phyloP scores from a whole-genome alignment of 2,797 vertebrate species.

The Benthosema pterotum region DNA sequence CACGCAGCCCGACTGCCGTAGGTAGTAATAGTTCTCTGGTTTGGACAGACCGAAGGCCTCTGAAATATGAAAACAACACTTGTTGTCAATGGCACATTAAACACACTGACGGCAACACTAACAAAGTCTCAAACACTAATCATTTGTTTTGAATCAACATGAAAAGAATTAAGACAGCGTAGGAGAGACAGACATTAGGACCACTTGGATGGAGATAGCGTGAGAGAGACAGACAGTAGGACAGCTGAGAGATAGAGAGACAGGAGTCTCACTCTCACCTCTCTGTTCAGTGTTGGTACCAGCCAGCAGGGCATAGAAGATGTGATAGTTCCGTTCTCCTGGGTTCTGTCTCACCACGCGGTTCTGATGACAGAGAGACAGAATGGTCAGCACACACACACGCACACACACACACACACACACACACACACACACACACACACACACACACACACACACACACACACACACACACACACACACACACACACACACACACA shows the following conservation, averaged over 20 bases:
- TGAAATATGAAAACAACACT: slow-evolving; percentile 56
- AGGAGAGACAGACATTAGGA: too few species aligned
- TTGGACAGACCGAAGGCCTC: slow-evolving; percentile 89
- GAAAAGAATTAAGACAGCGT: too few species aligned
- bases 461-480: slow-evolving; percentile 3
- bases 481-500: too few species aligned
- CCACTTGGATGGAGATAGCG: too few species aligned
- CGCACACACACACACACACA: neutral
- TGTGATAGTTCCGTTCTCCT: slow-evolving; percentile 96
- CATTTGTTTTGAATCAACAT: too few species aligned
- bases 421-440: neutral
- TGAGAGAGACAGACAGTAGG: too few species aligned
- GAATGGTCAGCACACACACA: neutral
- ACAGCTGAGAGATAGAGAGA: neutral
- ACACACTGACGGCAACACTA: too few species aligned
- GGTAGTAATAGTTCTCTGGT: slow-evolving; percentile 91
- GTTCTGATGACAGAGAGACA: slow-evolving; percentile 78
- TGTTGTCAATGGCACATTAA: too few species aligned
- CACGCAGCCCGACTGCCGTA: slow-evolving; percentile 87
- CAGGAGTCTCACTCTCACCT: slow-evolving; percentile 84
- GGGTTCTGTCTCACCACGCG: slow-evolving; percentile 97
- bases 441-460: neutral
- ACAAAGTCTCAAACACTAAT: neutral
- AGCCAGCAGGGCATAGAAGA: slow-evolving; percentile 95
- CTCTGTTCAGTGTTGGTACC: slow-evolving; percentile 86